Conservation (phyloP, 2,888 invertebrate genomes). For the Papilio elwesi region DNA sequence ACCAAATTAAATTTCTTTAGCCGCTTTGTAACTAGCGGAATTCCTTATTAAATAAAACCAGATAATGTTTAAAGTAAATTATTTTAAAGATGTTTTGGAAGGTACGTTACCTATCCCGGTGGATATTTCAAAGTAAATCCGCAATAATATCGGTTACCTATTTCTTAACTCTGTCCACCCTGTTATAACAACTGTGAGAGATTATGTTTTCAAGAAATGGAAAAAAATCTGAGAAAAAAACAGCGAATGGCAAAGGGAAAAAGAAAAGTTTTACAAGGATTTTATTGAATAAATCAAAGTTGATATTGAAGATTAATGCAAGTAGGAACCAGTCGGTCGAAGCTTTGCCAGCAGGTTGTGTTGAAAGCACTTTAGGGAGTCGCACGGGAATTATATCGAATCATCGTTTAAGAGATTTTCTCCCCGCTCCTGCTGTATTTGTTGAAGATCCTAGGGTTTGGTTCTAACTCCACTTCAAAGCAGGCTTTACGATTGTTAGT, state of each 20-base stretch:
- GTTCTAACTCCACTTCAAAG: constrained; percentile 35
- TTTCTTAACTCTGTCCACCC: no score
- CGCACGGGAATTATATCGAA: constrained; percentile 38
- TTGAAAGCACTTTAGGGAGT: constrained; percentile 36
- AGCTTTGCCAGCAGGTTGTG: constrained; percentile 28
- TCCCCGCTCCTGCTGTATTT: constrained; percentile 25
- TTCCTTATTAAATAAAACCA: no score
- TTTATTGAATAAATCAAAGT: constrained; percentile 38
- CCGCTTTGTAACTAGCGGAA: no score
- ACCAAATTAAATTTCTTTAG: no score
- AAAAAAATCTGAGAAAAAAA: not conserved
- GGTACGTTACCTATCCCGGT: no score
- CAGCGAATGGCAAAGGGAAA: not conserved
- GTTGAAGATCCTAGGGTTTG: constrained; percentile 30
- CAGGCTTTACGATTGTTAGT: constrained; percentile 23
- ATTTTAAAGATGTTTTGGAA: no score
- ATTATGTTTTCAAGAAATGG: no score
- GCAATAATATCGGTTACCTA: no score
- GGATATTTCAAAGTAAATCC: no score
- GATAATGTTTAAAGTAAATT: no score
- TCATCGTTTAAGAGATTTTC: constrained; percentile 38
- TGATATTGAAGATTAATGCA: constrained; percentile 33
- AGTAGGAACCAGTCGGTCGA: constrained; percentile 16
- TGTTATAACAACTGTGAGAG: no score
- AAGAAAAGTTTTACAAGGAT: constrained; percentile 25